Base-by-base conservation (phyloP, 2,888 invertebrate genomes). In the Bedellia somnulentella region DNA sequence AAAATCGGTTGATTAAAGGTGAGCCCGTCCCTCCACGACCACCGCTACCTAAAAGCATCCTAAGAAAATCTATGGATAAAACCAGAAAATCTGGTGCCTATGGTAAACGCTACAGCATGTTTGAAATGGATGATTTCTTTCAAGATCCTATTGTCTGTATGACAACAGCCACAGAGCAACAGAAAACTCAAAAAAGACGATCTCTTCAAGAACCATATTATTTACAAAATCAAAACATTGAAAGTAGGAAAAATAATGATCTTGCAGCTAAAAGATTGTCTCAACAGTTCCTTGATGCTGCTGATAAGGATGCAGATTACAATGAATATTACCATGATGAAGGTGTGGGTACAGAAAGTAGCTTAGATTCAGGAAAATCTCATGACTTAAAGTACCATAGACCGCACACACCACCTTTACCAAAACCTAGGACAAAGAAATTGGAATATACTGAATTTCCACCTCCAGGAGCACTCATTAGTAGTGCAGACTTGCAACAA, bases 141-240 rank as follows among this genome's bases (percentile, higher is more conserved):
- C 68, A 71, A 54, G 80, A 81, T 44, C 63, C 67, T 5, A 38
- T 66, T 15, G 56, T 58, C 12, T 75, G 71, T 28, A 63, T 61
- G 56, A 67, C 53, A 49, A 71, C 49, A 51, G 68, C 60, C 43
- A 78, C 50, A 27, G 76, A 68, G 53, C 71, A 53, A 46, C 5
- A 9, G 5, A 82, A 60, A 57, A 73, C 66, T 24, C 79, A 79
- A 35, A 89, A 89, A 50, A 70, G 88, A 28, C 80, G 85, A 57
- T 87, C 88, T n/a, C 57, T 88, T 29, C 87, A 86, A 51, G 89
- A 89, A 47, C 85, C 87, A 1, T 83, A 85, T 43, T 84, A 81
- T 47, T 59, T 80, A 37, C 79, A 71, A 44, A 78, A 78, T 45
- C 73, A 71, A 50, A 71, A 68, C 39, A 46, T 61, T 32, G 76